Base-by-base conservation (phyloP, 2,888 invertebrate genomes). In the Microctonus brassicae region DNA sequence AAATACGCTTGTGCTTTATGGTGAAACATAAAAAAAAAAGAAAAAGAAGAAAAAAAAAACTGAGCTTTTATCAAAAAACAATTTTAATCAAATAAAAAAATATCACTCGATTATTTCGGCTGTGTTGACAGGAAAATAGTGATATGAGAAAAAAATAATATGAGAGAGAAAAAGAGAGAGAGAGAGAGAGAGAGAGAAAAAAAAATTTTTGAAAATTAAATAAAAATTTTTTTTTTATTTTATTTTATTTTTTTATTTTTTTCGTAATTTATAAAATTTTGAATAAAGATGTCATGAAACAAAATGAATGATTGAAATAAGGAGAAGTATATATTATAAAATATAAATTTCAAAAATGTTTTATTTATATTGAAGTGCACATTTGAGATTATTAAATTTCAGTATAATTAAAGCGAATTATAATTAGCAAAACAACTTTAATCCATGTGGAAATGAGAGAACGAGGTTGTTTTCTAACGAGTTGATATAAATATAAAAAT, bases 61-160 rank as follows among this genome's bases (percentile, higher is more conserved):
- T 42, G 47, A 62, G 39, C 62, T n/a, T n/a, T 17, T 13, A 42
- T 62, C 47, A 62, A 62, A n/a, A 62, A 62, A 62, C 22, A 24
- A 24, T 42, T 17, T 57, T 24, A 42, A 60, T 60, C 60, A 60
- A 60, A 60, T 34, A n/a, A n/a, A 17, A 2, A 11, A 60, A 34
- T 36, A 47, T 47, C 47, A 47, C 17, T 47, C 17, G 17, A 34
- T 34, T 60, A 60, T 60, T 60, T 34, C 34, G 22, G 34, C 34
- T 60, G 34, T 33, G 58, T 29, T 58, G 58, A 29, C 33, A 58
- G 7, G n/a, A 58, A 6, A 29, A 58, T 26, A 58, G 29, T 58
- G 17, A 58, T 58, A 10, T 13, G n/a, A n/a, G n/a, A n/a, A n/a
- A n/a, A n/a, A n/a, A n/a, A n/a, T n/a, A n/a, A n/a, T n/a, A n/a